Evolutionary conservation across 2,797 vertebrate species (phyloP), one percentile per base, ranked within the genome.

Genomic region (Adelosebastes latens): DNA sequence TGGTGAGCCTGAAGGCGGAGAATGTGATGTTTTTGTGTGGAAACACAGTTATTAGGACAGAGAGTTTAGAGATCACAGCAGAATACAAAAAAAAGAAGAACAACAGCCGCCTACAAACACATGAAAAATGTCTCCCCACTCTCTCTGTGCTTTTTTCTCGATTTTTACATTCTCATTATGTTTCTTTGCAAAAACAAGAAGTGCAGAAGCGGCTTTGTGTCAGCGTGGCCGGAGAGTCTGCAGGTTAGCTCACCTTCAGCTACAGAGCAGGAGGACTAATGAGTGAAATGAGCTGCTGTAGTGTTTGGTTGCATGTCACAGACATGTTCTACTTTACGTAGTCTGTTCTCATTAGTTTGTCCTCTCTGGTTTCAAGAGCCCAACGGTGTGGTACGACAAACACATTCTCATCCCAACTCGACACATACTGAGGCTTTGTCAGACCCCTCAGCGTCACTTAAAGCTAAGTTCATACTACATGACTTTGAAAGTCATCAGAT

Each of bases 281-380:
- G 55, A 34, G 39, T 22, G 65, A 63, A 64, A 70, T 22, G 31
- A 81, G 49, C 46, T 16, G 55, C 66, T 31, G 22, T 29, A n/a
- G n/a, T 24, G 18, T 71, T 72, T 69, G 59, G 18, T 24, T 59
- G 52, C 60, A 25, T 25, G 49, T 16, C 24, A 13, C 46, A 58
- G 22, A 13, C 78, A 25, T 16, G 32, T 5, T 29, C 58, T 52
- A 9, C 46, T 46, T 16, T 27, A 27, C 8, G 25, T 58, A 18
- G 8, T 78, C 78, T 81, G 49, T 67, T 64, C 77, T 82, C 69
- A 58, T 87, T 72, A 85, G 62, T 36, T 56, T 8, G n/a, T 60
- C 56, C 52, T 55, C 52, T 39, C 12, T 12, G 70, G 49, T 63
- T 80, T n/a, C 34, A 61, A 36, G 59, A 20, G 36, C 14, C 53